These are phyloP conservation scores for Calycopis cecrops DNA, from an alignment of 1,140 invertebrate species.

Conservation along the genomic window DNA sequence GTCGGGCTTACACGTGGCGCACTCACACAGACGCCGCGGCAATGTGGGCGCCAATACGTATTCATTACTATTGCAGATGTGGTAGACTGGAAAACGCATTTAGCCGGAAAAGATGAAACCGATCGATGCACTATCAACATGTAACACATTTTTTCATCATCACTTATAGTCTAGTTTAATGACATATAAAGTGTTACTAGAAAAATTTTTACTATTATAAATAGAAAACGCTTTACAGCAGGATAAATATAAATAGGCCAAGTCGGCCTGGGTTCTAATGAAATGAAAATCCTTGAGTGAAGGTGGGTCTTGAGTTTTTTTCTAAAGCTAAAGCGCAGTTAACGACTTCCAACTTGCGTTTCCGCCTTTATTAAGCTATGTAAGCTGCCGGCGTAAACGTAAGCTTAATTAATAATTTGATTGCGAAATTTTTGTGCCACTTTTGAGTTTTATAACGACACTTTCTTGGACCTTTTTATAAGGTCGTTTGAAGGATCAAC, in stretches of 20 bases:
- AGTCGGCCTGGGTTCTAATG: constrained; percentile 39
- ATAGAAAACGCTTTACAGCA: constrained; percentile 20
- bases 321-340: constrained; percentile 58
- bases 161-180: background rate
- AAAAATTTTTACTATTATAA: constrained; percentile 11
- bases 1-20: constrained; percentile 59
- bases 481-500: no score
- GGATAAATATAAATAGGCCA: constrained; percentile 15
- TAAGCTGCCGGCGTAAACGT: constrained; percentile 57
- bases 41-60: constrained; percentile 31
- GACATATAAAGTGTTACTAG: constrained; percentile 7
- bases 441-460: constrained; percentile 31
- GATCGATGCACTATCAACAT: constrained; percentile 42
- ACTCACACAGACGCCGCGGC: constrained; percentile 42
- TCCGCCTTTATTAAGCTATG: constrained; percentile 61
- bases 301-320: constrained; percentile 58
- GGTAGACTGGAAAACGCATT: constrained; percentile 65
- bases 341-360: constrained; percentile 59
- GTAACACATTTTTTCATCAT: constrained; percentile 13
- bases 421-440: constrained; percentile 47
- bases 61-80: constrained; percentile 49
- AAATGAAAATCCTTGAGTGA: constrained; percentile 56
- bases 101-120: constrained; percentile 63
- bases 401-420: constrained; percentile 67
- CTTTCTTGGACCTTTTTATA: no score